phyloP scores from a whole-genome alignment of 2,113 vertebrate genomes.

The Platycercus adscitus region DNA sequence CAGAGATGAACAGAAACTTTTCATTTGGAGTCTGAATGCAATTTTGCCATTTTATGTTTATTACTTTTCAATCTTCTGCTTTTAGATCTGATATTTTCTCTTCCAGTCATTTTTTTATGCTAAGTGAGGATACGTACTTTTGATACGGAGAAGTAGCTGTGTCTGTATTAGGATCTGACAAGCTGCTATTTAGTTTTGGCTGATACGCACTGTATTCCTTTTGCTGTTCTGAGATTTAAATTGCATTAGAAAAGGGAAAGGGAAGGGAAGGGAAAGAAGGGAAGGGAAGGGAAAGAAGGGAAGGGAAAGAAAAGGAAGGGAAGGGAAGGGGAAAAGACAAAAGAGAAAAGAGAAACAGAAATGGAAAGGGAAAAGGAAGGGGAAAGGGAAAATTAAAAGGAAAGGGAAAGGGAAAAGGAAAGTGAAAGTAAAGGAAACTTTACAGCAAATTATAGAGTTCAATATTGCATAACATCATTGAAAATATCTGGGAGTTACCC shows the following conservation, averaged over 20 bases:
- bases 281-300: no score
- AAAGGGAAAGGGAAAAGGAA: background rate
- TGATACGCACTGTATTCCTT: background rate
- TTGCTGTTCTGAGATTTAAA: background rate
- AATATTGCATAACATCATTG: background rate
- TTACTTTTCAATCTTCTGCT: background rate
- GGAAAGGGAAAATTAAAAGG: background rate
- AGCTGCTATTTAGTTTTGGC: background rate
- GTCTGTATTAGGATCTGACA: background rate
- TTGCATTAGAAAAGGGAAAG: background rate
- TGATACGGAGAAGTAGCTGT: background rate
- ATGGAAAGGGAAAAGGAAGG: background rate
- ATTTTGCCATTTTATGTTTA: background rate
- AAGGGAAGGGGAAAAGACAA: rapidly evolving
- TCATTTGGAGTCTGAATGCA: background rate
- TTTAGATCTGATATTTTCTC: background rate
- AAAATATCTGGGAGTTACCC: background rate
- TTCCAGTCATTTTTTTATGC: background rate
- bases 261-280: no score
- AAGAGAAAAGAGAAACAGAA: no score
- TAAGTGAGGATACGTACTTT: background rate
- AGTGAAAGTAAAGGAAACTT: background rate
- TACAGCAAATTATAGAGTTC: background rate
- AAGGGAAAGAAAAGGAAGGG: no score
- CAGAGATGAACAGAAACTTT: background rate